These are phyloP conservation scores for Formica aserva DNA, from an alignment of 2,888 invertebrate genomes.

Conservation along the genomic window DNA sequence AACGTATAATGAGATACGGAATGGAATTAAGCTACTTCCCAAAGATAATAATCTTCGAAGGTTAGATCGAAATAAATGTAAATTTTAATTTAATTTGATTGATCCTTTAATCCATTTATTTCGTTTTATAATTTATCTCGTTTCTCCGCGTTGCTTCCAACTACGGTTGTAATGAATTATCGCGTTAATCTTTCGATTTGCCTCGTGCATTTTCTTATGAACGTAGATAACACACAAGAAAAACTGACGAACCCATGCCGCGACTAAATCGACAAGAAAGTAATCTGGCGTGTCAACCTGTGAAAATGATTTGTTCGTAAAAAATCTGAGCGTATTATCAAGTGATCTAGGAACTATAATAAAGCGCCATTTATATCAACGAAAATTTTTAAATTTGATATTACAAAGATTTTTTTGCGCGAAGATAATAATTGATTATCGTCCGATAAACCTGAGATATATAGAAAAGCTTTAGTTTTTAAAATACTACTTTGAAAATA, in stretches of 20 bases:
- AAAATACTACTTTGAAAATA: neutral
- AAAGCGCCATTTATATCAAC: neutral
- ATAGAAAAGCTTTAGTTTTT: neutral
- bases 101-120: neutral
- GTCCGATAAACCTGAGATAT: neutral
- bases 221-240: slow-evolving; percentile 43
- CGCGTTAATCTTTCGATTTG: slow-evolving; percentile 47
- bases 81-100: neutral
- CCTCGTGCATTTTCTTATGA: neutral
- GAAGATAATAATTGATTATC: neutral
- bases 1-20: neutral
- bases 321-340: slow-evolving; percentile 24
- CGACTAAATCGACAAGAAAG: slow-evolving; percentile 64
- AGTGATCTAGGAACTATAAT: neutral
- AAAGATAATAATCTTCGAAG: neutral
- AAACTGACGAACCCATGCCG: slow-evolving; percentile 50
- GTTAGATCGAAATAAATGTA: neutral
- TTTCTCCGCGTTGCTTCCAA: neutral
- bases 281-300: slow-evolving; percentile 74
- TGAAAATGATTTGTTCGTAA: slow-evolving; percentile 71
- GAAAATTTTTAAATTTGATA: neutral
- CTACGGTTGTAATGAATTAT: slow-evolving; percentile 54
- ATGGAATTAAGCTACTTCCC: neutral
- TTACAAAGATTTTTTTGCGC: neutral
- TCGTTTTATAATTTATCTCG: neutral